phyloP scores from a whole-genome alignment of 2,113 vertebrate species.

The Bufo gargarizans region DNA sequence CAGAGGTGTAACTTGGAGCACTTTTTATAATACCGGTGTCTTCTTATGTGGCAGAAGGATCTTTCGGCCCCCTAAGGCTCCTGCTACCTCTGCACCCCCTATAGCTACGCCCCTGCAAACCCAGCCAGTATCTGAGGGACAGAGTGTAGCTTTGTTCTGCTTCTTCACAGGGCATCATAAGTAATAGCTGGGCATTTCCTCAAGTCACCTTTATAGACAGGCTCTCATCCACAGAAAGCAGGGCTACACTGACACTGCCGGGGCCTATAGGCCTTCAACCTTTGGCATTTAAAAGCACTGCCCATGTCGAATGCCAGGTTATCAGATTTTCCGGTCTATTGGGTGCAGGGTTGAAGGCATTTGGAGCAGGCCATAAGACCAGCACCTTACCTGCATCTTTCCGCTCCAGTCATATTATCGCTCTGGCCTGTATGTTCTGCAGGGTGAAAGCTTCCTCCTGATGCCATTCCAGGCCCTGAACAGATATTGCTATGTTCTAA shows the following conservation, averaged over 20 bases:
- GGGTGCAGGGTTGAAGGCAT: neutral
- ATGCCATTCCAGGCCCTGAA: neutral
- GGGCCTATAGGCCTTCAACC: neutral
- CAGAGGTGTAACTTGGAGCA: too few relatives aligned
- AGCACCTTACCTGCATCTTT: neutral
- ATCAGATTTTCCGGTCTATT: neutral
- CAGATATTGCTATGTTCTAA: constrained; percentile 42
- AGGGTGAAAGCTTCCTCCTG: neutral
- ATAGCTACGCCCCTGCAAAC: too few relatives aligned
- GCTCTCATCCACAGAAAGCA: neutral
- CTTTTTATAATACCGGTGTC: too few relatives aligned
- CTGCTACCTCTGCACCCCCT: too few relatives aligned
- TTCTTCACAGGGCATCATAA: neutral
- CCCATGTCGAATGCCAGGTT: neutral
- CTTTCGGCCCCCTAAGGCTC: too few relatives aligned
- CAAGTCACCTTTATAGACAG: neutral
- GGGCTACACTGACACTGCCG: too few relatives aligned
- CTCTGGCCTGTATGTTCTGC: too few relatives aligned
- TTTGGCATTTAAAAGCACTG: neutral
- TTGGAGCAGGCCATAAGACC: neutral
- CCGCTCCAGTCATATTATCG: neutral
- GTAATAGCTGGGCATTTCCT: neutral
- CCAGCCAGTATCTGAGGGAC: too few relatives aligned
- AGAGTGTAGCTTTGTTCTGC: neutral
- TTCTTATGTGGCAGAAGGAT: too few relatives aligned